phyloP scores from a whole-genome alignment of 2,888 invertebrate genomes.

The Autographa pulchrina region DNA sequence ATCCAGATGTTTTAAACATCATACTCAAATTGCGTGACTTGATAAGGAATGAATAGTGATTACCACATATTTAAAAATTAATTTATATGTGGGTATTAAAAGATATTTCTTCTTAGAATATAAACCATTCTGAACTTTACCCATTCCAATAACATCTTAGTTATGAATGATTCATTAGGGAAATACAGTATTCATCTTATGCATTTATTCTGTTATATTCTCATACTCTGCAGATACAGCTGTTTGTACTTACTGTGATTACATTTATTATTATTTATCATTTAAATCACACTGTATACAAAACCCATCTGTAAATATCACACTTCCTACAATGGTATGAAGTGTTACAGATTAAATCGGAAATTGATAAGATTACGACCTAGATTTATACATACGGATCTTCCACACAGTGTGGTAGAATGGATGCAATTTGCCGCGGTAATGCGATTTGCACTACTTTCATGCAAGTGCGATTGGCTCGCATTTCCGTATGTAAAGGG shows the following conservation, averaged over 20 bases:
- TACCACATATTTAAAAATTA: constrained; percentile 1
- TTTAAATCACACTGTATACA: too few species aligned
- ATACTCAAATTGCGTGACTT: constrained; percentile 28
- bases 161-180: constrained; percentile 44
- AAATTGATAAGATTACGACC: neutral
- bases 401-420: neutral
- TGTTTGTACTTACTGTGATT: constrained; percentile 2
- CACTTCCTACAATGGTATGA: neutral
- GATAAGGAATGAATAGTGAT: constrained; percentile 34
- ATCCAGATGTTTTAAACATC: constrained; percentile 27
- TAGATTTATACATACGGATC: neutral
- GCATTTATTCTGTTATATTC: constrained; percentile 9
- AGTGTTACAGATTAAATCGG: neutral
- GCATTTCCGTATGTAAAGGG: neutral
- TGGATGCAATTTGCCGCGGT: constrained; percentile 1
- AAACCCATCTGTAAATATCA: neutral
- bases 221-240: constrained; percentile 13
- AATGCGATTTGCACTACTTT: constrained; percentile 1
- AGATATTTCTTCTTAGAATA: neutral
- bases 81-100: neutral
- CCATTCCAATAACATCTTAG: constrained; percentile 16
- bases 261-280: constrained; percentile 9
- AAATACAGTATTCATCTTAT: constrained; percentile 15
- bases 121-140: constrained; percentile 45
- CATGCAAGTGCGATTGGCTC: neutral